Base-by-base conservation (phyloP, 53 echinoderm and acorn worm genomes). In the Stichopus horrens region DNA sequence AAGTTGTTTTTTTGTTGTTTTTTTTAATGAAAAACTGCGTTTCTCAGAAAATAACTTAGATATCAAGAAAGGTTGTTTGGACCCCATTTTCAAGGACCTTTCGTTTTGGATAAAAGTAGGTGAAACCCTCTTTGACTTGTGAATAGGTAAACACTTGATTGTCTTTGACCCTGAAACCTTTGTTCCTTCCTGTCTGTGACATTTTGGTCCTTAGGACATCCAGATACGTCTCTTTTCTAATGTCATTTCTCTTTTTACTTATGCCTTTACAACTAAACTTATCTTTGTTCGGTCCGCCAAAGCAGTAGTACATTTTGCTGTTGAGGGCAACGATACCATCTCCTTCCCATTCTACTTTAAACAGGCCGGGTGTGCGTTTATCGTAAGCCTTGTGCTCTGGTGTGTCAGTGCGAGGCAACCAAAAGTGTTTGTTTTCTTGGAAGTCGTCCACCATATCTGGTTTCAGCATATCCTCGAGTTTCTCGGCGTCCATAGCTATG, bases 281-380 rank as follows among this genome's bases (percentile, higher is more conserved):
- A 76, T 91, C 91, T 56, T 67, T 14, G 20, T 52, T 20, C 5
- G 52, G 52, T 7, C 55, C 23, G 7, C 89, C 89, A 58, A 87
- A 91, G 65, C 93, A 89, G 67, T 79, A 91, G 66, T 92, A 91
- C 7, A 89, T 90, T 54, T 92, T 92, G 58, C 90, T 92, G 67
- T 77, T 91, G 3, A 92, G 88, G 5, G 92, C 89, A 10, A 92
- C 83, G 13, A 92, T 91, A 7, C 92, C 92, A 52, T 92, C 91
- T 0, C 94, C 94, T 53, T 92, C 91, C 90, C 88, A 94, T 76
- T 94, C 94, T 16, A 92, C 91, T 76, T 94, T 94, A 79, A 94
- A 94, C 54, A 94, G 54, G 2, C 94, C 94, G 5, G 91, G 94
- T 16, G 90, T 91, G 52, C 89, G 21, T 56, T 94, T 94, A 21